phyloP scores from a whole-genome alignment of 2,888 invertebrate genomes.

The Romanomermis culicivorax region DNA sequence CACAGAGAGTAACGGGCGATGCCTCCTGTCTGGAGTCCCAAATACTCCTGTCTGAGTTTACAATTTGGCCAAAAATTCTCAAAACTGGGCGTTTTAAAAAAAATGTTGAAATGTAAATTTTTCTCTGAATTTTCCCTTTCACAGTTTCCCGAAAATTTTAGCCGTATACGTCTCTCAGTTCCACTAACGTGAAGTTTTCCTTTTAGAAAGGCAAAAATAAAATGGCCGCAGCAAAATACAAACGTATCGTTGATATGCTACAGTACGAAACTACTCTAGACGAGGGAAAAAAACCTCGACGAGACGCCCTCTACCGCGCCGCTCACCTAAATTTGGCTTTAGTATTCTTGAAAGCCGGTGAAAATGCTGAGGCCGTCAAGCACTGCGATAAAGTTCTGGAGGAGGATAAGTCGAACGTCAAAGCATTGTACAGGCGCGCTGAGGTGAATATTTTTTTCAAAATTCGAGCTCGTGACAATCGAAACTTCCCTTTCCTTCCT shows the following conservation, averaged over 20 bases:
- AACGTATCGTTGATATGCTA: constrained; percentile 46
- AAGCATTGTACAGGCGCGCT: constrained; percentile 54
- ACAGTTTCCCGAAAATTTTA: no score
- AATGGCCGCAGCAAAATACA: constrained; percentile 66
- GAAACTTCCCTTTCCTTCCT: no score
- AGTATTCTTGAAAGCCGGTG: constrained; percentile 52
- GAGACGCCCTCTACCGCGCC: constrained; percentile 9
- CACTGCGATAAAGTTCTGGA: constrained; percentile 55
- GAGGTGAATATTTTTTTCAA: constrained; percentile 12
- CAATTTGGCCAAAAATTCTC: no score
- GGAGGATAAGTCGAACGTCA: constrained; percentile 53
- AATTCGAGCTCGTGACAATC: no score
- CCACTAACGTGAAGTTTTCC: no score
- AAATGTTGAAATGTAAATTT: no score
- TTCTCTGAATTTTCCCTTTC: no score
- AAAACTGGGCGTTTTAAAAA: no score
- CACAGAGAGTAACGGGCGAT: no score
- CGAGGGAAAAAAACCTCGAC: constrained; percentile 11
- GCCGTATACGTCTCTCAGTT: no score
- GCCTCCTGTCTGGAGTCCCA: no score
- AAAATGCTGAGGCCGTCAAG: constrained; percentile 47
- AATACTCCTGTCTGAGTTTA: no score
- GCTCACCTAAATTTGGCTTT: constrained; percentile 58
- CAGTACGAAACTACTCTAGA: constrained; percentile 35
- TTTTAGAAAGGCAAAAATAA: constrained; percentile 42